Conservation (phyloP, 1,140 invertebrate species). For the Papilio dardanus region DNA sequence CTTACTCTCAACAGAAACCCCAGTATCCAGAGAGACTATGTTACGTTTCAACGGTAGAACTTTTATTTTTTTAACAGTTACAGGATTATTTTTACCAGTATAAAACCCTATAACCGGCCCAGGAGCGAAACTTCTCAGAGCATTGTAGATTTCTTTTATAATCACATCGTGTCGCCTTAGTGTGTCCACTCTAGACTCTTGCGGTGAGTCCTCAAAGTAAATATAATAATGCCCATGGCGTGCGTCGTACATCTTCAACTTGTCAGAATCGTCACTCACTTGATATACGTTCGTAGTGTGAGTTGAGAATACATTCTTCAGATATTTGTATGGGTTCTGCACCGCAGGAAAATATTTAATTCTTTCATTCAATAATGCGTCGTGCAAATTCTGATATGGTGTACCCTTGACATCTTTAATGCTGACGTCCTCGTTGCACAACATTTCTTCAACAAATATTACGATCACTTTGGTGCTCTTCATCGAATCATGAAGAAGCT, state of each 20-base stretch:
- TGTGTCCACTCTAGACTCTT: constrained; percentile 47
- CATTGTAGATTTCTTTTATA: constrained; percentile 55
- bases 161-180: constrained; percentile 61
- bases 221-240: constrained; percentile 59
- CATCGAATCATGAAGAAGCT: constrained; percentile 54
- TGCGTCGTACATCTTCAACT: constrained; percentile 51
- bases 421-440: constrained; percentile 61
- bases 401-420: constrained; percentile 55
- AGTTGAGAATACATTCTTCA: constrained; percentile 52
- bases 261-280: constrained; percentile 48
- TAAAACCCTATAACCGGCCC: constrained; percentile 61
- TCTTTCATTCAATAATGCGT: constrained; percentile 48
- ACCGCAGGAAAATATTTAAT: constrained; percentile 60
- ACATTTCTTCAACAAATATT: constrained; percentile 62
- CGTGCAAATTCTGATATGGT: constrained; percentile 52
- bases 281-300: constrained; percentile 51
- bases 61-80: constrained; percentile 44
- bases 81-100: constrained; percentile 62
- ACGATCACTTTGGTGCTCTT: constrained; percentile 53
- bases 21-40: constrained; percentile 35
- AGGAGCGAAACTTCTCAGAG: constrained; percentile 43
- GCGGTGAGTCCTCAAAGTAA: constrained; percentile 56
- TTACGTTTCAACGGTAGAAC: constrained; percentile 41
- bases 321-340: constrained; percentile 50
- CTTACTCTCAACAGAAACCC: constrained; percentile 51